Evolutionary conservation across 2,888 invertebrate species (phyloP).

Genomic region (Pyrochroa serraticornis): DNA sequence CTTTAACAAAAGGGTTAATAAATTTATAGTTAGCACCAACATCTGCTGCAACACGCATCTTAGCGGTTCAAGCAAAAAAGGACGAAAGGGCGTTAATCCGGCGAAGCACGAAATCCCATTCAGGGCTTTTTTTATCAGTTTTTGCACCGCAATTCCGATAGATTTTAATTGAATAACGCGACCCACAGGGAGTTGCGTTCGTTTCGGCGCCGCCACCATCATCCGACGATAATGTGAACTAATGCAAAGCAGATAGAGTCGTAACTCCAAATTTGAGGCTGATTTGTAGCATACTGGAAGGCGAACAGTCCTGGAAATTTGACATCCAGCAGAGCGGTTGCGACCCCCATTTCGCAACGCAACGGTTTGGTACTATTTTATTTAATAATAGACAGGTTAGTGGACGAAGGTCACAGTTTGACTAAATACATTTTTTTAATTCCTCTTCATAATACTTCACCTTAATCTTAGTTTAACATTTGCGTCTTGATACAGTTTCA

Average conservation of each 20-base stretch:
- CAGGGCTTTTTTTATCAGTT: not conserved
- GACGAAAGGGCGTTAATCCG: not conserved
- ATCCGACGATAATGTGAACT: constrained; percentile 8
- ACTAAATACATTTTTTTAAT: too few species aligned
- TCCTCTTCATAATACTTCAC: too few species aligned
- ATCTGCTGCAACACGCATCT: constrained; percentile 1
- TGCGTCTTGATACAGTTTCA: too few species aligned
- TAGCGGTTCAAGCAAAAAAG: not conserved
- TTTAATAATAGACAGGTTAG: too few species aligned
- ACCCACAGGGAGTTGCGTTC: too few species aligned
- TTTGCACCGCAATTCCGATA: constrained; percentile 2
- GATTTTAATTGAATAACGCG: constrained; percentile 14
- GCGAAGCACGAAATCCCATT: not conserved
- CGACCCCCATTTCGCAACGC: too few species aligned
- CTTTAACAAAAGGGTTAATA: not conserved
- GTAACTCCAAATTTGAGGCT: not conserved
- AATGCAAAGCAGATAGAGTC: constrained; percentile 8
- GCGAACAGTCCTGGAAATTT: too few species aligned
- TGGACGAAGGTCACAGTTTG: too few species aligned
- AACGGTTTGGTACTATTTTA: too few species aligned
- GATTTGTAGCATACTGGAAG: too few species aligned
- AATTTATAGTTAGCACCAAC: constrained; percentile 3
- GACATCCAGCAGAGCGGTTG: too few species aligned
- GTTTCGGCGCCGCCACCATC: constrained; percentile 2
- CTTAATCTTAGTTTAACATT: too few species aligned